Conservation (phyloP, 2,113 vertebrate genomes). For the Pygoscelis antarcticus region DNA sequence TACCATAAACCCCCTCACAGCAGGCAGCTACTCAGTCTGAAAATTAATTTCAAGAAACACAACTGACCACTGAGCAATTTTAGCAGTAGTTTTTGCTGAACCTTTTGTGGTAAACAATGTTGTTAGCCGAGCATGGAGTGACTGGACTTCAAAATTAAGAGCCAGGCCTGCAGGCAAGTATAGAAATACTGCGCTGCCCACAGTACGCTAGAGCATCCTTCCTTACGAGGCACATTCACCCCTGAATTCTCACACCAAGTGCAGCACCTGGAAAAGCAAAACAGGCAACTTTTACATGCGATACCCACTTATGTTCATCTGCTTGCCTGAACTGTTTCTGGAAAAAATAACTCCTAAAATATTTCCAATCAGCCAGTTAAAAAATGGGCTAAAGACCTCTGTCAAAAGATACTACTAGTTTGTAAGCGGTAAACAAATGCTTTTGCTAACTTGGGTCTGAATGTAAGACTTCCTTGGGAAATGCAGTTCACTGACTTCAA, state of each 20-base stretch:
- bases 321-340: neutral
- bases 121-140: conserved; percentile 35
- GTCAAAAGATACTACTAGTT: neutral
- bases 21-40: conserved; percentile 51
- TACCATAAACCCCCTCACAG: conserved; percentile 18
- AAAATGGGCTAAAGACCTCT: neutral
- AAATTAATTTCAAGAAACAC: conserved; percentile 64
- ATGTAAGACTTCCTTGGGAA: neutral
- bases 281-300: neutral
- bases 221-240: neutral
- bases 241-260: neutral
- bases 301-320: neutral
- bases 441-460: neutral
- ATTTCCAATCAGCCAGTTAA: neutral
- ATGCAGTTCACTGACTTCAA: neutral
- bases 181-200: neutral
- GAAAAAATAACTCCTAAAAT: neutral
- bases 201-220: neutral
- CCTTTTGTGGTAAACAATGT: conserved; percentile 40
- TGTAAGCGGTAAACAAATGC: neutral
- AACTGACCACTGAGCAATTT: conserved; percentile 53
- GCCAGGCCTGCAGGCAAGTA: conserved; percentile 9
- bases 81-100: conserved; percentile 48
- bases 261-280: neutral
- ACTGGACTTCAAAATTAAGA: conserved; percentile 49